Percentiles rank a stretch among this genome's conserved stretches.
These are phyloP conservation scores for Brassicogethes aeneus DNA, from an alignment of 2,888 invertebrate species.

Conservation along the genomic window DNA sequence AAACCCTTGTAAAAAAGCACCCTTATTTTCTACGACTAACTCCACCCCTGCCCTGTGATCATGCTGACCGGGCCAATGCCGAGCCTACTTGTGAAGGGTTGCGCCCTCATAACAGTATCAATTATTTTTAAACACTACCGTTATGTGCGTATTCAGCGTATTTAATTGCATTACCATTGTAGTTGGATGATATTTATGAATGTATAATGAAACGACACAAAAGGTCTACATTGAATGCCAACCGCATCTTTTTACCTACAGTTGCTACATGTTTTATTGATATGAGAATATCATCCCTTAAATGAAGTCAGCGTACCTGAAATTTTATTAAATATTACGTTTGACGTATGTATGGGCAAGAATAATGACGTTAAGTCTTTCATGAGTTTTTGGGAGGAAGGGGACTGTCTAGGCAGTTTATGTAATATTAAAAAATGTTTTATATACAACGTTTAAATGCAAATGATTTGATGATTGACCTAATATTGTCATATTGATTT, in stretches of 20 bases:
- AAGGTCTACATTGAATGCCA: neutral
- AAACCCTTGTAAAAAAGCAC: conserved; percentile 6
- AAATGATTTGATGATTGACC: too few relatives aligned
- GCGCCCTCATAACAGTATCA: conserved; percentile 17
- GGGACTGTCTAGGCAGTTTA: too few relatives aligned
- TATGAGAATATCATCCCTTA: too few relatives aligned
- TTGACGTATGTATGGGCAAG: too few relatives aligned
- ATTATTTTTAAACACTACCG: conserved; percentile 25
- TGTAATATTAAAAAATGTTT: too few relatives aligned
- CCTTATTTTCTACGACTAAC: neutral
- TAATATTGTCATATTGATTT: too few relatives aligned
- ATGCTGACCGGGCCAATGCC: conserved; percentile 19
- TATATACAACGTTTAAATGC: too few relatives aligned
- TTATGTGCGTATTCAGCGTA: conserved; percentile 23
- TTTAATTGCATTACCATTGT: conserved; percentile 23
- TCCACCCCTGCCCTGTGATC: conserved; percentile 22
- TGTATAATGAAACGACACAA: conserved; percentile 4
- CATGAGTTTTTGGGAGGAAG: too few relatives aligned
- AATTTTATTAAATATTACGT: too few relatives aligned
- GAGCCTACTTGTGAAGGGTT: conserved; percentile 16
- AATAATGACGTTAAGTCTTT: too few relatives aligned
- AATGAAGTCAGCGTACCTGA: too few relatives aligned
- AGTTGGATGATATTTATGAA: conserved; percentile 21
- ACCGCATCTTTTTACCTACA: conserved; percentile 1
- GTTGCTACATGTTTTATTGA: too few relatives aligned